Percentiles rank a stretch among this genome's conserved stretches.
These are phyloP conservation scores for Tychaedon coryphoeus DNA, from an alignment of 2,113 vertebrate species.

Conservation along the genomic window DNA sequence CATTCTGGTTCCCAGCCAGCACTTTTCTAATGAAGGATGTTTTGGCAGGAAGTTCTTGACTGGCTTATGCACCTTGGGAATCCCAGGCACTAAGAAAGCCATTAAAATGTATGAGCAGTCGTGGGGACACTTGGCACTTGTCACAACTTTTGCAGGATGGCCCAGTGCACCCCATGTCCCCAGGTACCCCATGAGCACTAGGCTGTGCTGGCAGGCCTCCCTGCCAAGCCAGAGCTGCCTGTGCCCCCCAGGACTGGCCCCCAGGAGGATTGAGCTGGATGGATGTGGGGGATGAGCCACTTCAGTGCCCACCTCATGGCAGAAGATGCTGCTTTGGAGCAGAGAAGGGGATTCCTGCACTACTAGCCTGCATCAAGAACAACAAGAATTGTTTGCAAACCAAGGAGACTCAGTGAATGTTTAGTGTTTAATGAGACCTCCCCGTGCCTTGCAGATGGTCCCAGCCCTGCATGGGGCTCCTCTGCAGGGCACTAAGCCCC, in stretches of 20 bases:
- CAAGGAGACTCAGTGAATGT: not conserved
- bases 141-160: not conserved
- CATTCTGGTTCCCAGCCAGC: not conserved
- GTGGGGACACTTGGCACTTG: not conserved
- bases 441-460: not conserved
- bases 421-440: not conserved
- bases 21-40: not conserved
- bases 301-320: not conserved
- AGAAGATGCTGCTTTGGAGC: not conserved
- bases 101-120: not conserved
- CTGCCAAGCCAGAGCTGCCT: not conserved
- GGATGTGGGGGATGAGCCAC: not conserved
- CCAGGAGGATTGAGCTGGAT: not conserved
- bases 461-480: not conserved
- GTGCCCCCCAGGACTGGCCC: not conserved
- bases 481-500: not conserved
- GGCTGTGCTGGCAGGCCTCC: not conserved
- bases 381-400: not conserved
- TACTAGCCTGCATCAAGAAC: no score
- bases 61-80: not conserved
- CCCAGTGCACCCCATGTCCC: not conserved
- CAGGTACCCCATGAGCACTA: fast-evolving
- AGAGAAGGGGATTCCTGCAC: not conserved
- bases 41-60: constrained; percentile 12
- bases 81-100: not conserved